phyloP scores from a whole-genome alignment of 2,113 vertebrate species.

The Marcusenius ussheri region DNA sequence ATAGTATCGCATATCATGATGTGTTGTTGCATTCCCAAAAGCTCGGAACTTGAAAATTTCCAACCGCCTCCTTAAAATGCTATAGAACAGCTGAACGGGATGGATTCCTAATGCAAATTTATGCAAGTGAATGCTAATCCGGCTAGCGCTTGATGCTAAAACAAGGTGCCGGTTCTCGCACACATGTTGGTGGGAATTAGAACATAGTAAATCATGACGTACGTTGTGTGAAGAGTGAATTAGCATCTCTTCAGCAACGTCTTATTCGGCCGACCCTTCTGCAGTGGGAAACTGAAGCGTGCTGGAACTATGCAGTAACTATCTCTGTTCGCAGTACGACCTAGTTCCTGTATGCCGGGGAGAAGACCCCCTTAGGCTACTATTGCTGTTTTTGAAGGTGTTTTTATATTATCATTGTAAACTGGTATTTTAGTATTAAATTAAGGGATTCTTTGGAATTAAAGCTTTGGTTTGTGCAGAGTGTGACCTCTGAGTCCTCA shows the following conservation, averaged over 20 bases:
- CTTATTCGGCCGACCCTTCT: not conserved
- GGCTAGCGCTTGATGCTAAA: not conserved
- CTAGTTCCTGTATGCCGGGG: not conserved
- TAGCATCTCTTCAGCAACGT: not conserved
- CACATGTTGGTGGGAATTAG: not conserved
- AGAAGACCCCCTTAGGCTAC: not conserved
- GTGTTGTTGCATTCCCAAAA: not conserved
- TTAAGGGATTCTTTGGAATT: not conserved
- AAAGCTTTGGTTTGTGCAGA: not conserved
- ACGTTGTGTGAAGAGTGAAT: not conserved
- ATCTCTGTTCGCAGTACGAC: not conserved
- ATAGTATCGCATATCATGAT: not conserved
- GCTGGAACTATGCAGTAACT: not conserved
- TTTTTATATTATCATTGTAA: not conserved
- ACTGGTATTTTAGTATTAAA: not conserved
- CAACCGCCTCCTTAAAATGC: not conserved
- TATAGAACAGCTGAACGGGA: not conserved
- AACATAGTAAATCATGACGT: not conserved
- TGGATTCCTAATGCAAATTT: not conserved
- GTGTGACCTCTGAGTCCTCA: not conserved
- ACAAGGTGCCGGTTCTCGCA: not conserved
- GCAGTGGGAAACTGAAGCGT: not conserved
- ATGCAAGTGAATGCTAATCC: not conserved
- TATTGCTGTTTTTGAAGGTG: not conserved
- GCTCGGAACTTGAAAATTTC: not conserved